Conservation (phyloP, 2,888 invertebrate genomes). For the Smittia aterrima region DNA sequence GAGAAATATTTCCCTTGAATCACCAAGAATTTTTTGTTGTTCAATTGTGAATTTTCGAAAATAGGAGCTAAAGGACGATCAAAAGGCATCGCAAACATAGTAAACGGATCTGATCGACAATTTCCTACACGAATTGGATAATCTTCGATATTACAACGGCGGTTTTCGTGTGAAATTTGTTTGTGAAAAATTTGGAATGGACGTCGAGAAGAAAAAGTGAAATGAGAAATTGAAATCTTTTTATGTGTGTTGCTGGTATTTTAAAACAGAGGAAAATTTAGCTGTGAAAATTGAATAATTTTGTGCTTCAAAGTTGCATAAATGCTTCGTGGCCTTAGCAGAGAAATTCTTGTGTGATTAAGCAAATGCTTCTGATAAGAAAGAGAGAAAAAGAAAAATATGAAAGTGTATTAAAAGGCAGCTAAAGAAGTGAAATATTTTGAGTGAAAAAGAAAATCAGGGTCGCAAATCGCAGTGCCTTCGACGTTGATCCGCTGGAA, state of each 20-base stretch:
- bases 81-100: not conserved
- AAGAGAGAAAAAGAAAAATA: not conserved
- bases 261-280: not conserved
- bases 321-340: not conserved
- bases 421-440: conserved; percentile 19
- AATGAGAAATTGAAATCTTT: conserved; percentile 35
- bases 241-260: conserved; percentile 5
- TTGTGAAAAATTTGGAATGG: conserved; percentile 36
- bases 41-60: not conserved
- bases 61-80: not conserved
- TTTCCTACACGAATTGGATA: not conserved
- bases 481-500: conserved; percentile 12
- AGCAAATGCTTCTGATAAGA: conserved; percentile 17
- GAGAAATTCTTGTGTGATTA: conserved; percentile 5
- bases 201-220: conserved; percentile 35
- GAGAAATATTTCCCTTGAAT: conserved; percentile 1
- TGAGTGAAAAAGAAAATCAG: conserved; percentile 4
- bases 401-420: conserved; percentile 12
- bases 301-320: not conserved
- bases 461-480: not conserved
- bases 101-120: not conserved
- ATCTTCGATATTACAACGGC: not conserved
- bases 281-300: conserved; percentile 1
- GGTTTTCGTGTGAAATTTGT: not conserved
- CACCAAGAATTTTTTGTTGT: conserved; percentile 7